A percentile compares a stretch with the other conserved stretches of the same genome.
These are phyloP conservation scores for Maniola jurtina DNA, from an alignment of 1,140 invertebrate genomes.

Conservation along the genomic window DNA sequence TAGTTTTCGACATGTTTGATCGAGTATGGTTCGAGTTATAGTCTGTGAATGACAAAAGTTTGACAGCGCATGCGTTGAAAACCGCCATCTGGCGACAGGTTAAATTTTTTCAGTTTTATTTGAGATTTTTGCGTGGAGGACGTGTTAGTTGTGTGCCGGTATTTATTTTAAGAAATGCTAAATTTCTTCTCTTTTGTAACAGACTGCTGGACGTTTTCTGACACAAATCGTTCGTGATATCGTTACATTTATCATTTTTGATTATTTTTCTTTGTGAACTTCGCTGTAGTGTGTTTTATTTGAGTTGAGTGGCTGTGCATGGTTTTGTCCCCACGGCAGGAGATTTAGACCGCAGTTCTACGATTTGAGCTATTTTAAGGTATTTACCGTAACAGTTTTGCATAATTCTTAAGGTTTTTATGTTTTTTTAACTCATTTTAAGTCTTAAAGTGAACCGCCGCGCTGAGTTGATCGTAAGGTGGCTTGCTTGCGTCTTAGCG, in stretches of 20 bases:
- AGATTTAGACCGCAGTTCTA: slow-evolving; percentile 37
- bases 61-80: slow-evolving; percentile 64
- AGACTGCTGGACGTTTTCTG: slow-evolving; percentile 62
- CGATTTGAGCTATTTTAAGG: slow-evolving; percentile 24
- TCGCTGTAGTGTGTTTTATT: slow-evolving; percentile 60
- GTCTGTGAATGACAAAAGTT: slow-evolving; percentile 11
- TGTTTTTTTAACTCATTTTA: not conserved
- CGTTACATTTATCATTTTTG: slow-evolving; percentile 39
- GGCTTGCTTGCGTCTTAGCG: too few relatives aligned
- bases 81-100: slow-evolving; percentile 38
- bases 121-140: slow-evolving; percentile 58
- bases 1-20: too few relatives aligned
- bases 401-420: slow-evolving; percentile 16
- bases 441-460: not conserved
- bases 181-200: slow-evolving; percentile 56
- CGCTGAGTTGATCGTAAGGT: too few relatives aligned
- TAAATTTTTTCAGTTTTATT: slow-evolving; percentile 66
- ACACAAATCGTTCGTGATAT: slow-evolving; percentile 62
- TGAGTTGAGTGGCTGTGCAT: slow-evolving; percentile 68
- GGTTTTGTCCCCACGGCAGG: slow-evolving; percentile 57
- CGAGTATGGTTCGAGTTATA: too few relatives aligned
- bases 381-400: slow-evolving; percentile 14
- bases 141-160: slow-evolving; percentile 52
- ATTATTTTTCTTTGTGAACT: slow-evolving; percentile 47
- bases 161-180: slow-evolving; percentile 59